Base-by-base conservation (phyloP, 2,797 vertebrate genomes). In the Antennarius maculatus region DNA sequence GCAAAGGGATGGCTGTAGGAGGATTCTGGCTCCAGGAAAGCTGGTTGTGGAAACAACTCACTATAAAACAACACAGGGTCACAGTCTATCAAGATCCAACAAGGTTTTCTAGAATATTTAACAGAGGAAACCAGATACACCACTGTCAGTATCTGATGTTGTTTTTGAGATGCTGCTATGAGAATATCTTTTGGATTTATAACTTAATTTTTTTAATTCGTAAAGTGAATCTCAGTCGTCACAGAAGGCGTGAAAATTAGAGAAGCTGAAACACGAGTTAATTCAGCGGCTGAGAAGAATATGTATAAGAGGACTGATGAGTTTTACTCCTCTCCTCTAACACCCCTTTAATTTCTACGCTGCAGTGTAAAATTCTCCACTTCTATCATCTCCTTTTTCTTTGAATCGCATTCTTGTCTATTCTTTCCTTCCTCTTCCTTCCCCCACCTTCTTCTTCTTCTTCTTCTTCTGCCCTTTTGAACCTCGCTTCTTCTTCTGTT, bases 21-120 rank as follows among this genome's bases (percentile, higher is more conserved):
- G 76, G 11, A 28, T 69, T 78, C 64, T 70, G 61, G 66, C 70
- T 72, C 74, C 48, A 66, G 59, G 60, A 16, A 16, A 39, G 7
- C 53, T 46, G 15, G 55, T 34, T 23, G 13, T 52, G 50, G 53
- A 80, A 82, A 68, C 29, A 46, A 49, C 70, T 61, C 50, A 39
- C 39, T 59, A 11, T 37, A 42, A 55, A 70, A 75, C 53, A 74
- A 51, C 28, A 64, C 47, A 39, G 46, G 64, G 59, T 78, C 63
- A 59, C 17, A 4, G 42, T 69, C 45, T 72, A 48, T 16, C 7
- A n/a, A 17, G 4, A 71, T 69, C 45, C 58, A 50, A 42, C 54
- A 1, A 37, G 50, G 7, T 1, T 27, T 41, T 62, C 14, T 62
- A 61, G 53, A 52, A 47, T 39, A 18, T 53, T 48, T 16, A 49